Evolutionary conservation across 2,888 invertebrate species (phyloP), one percentile per base, ranked within the genome.

Genomic region (Drosophila anceps): DNA sequence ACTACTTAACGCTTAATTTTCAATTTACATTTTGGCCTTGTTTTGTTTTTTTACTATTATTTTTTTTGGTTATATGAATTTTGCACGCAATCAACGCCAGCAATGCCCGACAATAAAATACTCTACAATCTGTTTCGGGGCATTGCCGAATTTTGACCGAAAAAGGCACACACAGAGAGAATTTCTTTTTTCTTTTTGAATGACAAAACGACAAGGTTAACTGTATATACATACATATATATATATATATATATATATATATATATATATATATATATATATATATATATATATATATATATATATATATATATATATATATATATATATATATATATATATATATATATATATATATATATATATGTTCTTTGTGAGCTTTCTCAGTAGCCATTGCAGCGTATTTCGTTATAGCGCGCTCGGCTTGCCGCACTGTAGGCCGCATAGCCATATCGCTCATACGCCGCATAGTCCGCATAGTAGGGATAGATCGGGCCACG

Each of bases 141-240:
- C 86, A 76, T 81, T 83, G 75, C 77, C 76, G 77, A 73, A 84
- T 91, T 91, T 89, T 88, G 88, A 88, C 89, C 91, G 90, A 90
- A 89, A 91, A 89, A 89, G 89, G 89, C 89, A 89, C 89, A 91
- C 90, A 87, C 82, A 84, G 87, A 86, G 87, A 86, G 81, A 91
- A 79, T 84, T 87, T 76, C 35, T 50, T 50, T 48, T n/a, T 10
- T 29, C 10, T 39, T 41, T 13, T 9, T 50, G 72, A 84, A 86
- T 88, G 89, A 83, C 89, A 76, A 76, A 77, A 83, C 74, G 84
- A 88, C 79, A 65, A 74, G 71, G 75, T 37, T 37, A 24, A 27
- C 29, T 57, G n/a, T 55, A 37, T 73, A 59, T 37, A 50, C 41
- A 41, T 63, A 13, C 35, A 13, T 59, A 9, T 37, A 48, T 55